phyloP scores from a whole-genome alignment of 2,797 vertebrate genomes.

The Gadopsis bispinosus region DNA sequence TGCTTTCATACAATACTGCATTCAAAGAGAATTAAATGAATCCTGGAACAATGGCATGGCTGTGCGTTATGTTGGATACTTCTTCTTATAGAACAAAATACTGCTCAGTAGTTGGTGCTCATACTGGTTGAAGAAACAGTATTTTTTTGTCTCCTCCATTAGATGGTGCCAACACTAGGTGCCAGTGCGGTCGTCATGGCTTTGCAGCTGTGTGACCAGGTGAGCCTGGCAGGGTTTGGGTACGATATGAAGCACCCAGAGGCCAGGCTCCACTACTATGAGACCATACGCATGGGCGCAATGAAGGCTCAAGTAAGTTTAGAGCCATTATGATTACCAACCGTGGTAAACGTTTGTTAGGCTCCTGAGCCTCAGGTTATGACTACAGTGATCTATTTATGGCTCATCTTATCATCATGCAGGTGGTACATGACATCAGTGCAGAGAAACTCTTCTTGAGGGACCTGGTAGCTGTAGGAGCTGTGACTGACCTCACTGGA shows the following conservation, averaged over 20 bases:
- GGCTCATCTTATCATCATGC: slow-evolving; percentile 28
- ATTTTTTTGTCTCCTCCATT: slow-evolving; percentile 11
- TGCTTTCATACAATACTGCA: slow-evolving; percentile 10
- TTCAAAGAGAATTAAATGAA: not conserved
- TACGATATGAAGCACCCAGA: slow-evolving; percentile 84
- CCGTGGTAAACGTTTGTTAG: not conserved
- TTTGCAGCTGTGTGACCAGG: slow-evolving; percentile 87
- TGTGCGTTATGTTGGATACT: not conserved
- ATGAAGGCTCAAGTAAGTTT: slow-evolving; percentile 80
- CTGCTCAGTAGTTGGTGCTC: not conserved
- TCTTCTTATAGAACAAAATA: not conserved
- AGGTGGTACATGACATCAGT: slow-evolving; percentile 86
- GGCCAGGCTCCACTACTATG: slow-evolving; percentile 87
- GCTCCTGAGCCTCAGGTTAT: not conserved
- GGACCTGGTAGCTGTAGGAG: slow-evolving; percentile 81
- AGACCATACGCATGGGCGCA: slow-evolving; percentile 78
- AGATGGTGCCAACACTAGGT: slow-evolving; percentile 85
- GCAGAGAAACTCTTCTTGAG: slow-evolving; percentile 85
- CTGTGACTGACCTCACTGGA: slow-evolving; percentile 85
- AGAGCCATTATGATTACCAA: not conserved
- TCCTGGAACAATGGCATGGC: not conserved
- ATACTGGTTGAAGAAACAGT: not conserved
- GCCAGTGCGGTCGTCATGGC: slow-evolving; percentile 84
- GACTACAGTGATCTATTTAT: not conserved
- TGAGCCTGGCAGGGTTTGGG: slow-evolving; percentile 87